phyloP scores from a whole-genome alignment of 1,140 invertebrate species.

The Pygmarrhopalites habei region DNA sequence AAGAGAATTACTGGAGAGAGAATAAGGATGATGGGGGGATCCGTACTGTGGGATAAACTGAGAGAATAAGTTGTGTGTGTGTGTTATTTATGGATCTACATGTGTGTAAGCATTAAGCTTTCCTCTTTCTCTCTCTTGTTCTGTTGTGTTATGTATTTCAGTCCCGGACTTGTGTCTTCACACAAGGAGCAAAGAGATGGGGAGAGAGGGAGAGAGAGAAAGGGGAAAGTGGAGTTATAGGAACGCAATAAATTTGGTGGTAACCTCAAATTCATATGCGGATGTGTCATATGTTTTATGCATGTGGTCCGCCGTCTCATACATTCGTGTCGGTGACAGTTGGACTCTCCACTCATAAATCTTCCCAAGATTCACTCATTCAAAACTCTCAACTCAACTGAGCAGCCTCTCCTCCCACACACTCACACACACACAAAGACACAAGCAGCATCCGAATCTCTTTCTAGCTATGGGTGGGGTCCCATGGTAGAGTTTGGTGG shows the following conservation, averaged over 20 bases:
- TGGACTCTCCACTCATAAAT: neutral
- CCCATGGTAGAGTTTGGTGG: too few species aligned
- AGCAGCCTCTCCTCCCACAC: too few species aligned
- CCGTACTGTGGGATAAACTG: too few species aligned
- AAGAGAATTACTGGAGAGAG: too few species aligned
- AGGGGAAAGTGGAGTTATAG: neutral
- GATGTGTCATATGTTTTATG: constrained; percentile 10
- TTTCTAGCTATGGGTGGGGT: too few species aligned
- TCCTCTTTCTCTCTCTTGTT: too few species aligned
- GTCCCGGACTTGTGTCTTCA: too few species aligned
- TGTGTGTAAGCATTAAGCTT: too few species aligned
- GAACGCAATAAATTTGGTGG: neutral
- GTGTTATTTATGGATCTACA: constrained; percentile 4
- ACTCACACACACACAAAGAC: too few species aligned
- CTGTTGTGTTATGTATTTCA: too few species aligned
- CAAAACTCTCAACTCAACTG: neutral
- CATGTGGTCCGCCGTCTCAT: neutral
- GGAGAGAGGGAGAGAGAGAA: neutral
- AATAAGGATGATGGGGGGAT: too few species aligned
- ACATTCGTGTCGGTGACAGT: constrained; percentile 2
- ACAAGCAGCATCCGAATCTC: too few species aligned
- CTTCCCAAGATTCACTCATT: constrained; percentile 5
- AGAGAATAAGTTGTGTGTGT: constrained; percentile 10
- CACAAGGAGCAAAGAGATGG: neutral
- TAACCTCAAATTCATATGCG: constrained; percentile 10